Evolutionary conservation across 2,888 invertebrate species (phyloP), one percentile per base, ranked within the genome.

Genomic region (Argyresthia goedartella): DNA sequence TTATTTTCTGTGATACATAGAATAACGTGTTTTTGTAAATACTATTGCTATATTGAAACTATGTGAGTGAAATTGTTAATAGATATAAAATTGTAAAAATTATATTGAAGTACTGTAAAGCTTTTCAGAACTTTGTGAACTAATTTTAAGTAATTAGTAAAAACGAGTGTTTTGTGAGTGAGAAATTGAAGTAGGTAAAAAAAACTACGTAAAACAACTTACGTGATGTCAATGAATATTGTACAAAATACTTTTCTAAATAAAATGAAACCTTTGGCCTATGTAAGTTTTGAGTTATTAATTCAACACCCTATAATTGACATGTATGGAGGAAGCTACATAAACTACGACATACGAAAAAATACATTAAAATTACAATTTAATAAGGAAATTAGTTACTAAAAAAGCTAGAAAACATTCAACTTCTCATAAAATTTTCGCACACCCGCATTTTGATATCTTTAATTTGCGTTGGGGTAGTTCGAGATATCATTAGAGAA

Each of bases 1-100:
- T 42, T 85, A 80, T 82, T 81, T 85, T 85, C 85, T 86, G 85
- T 86, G 85, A 86, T 86, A 86, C 76, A 75, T 85, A 86, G 84
- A 75, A 63, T 80, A 81, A 78, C 55, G 71, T 66, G 69, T 71
- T 72, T 74, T 73, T 84, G 82, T 84, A 84, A 73, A 82, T 81
- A 81, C 63, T 11, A 45, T 39, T 56, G 71, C 74, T 57, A 69
- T 62, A 65, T n/a, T 50, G 13, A 15, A 25, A 69, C 55, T 63
- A 67, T 59, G 61, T 64, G 69, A 72, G 71, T 69, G 68, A 70
- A 62, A 62, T 67, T 71, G 71, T 74, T 75, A 74, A 67, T 63
- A 66, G 62, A 8, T 36, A 15, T 36, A 36, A 15, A 39, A 33
- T 47, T 47, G 34, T 33, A 47, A 33, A 25, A n/a, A 47, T 36